These are phyloP conservation scores for Willowsia nigromaculata DNA, from an alignment of 2,888 invertebrate species.

Conservation along the genomic window DNA sequence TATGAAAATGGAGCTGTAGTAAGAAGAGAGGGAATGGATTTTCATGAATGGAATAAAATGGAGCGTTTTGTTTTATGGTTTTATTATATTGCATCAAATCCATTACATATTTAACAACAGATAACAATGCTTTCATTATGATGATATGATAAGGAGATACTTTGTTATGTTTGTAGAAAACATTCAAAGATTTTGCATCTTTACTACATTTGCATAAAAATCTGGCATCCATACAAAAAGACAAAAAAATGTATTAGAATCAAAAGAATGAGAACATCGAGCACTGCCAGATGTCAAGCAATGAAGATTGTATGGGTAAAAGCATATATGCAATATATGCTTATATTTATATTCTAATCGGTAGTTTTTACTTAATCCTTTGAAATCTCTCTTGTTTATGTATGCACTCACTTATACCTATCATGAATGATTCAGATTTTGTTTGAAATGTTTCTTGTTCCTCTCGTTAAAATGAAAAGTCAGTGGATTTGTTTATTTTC, in stretches of 20 bases:
- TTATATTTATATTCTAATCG: background rate
- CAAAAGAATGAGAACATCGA: background rate
- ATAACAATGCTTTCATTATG: background rate
- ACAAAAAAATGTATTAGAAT: background rate
- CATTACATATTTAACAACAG: background rate
- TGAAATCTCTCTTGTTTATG: background rate
- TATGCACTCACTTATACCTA: background rate
- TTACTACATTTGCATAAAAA: conserved; percentile 45
- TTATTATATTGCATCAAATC: background rate
- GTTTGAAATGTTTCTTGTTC: background rate
- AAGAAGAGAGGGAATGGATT: background rate
- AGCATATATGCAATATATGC: background rate
- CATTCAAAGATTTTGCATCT: conserved; percentile 13
- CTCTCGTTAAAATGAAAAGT: conserved; percentile 1
- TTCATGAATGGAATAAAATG: conserved; percentile 26
- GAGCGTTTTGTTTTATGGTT: conserved; percentile 14
- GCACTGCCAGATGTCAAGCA: conserved; percentile 47
- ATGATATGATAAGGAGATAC: background rate
- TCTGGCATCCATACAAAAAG: conserved; percentile 39
- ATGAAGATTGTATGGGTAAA: background rate
- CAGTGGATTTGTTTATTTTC: conserved; percentile 23
- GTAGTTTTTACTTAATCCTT: background rate
- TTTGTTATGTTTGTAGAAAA: background rate
- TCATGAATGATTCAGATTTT: background rate
- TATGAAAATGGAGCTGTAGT: background rate